Evolutionary conservation across 2,888 invertebrate species (phyloP).

Genomic region (Meganola albula): DNA sequence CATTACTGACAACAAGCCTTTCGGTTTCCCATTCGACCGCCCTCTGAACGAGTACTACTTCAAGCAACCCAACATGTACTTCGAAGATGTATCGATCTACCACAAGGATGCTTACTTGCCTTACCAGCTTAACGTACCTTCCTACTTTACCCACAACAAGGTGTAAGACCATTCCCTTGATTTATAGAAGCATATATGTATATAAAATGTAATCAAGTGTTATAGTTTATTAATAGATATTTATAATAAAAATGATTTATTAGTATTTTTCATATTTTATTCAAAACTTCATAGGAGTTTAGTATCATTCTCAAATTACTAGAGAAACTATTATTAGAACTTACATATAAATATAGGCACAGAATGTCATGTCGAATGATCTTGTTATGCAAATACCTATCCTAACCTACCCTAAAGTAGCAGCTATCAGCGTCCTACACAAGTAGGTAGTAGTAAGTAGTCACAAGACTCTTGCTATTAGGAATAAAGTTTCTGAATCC

Average conservation of each 20-base stretch:
- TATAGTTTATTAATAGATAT: not conserved
- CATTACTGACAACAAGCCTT: conserved; percentile 68
- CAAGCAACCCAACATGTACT: conserved; percentile 78
- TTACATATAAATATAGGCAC: too few relatives aligned
- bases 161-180: conserved; percentile 9
- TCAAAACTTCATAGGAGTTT: too few relatives aligned
- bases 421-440: too few relatives aligned
- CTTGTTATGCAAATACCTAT: too few relatives aligned
- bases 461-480: too few relatives aligned
- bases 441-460: too few relatives aligned
- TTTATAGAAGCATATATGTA: too few relatives aligned
- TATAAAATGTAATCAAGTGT: not conserved
- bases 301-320: too few relatives aligned
- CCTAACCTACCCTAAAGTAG: too few relatives aligned
- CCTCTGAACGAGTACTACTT: conserved; percentile 62
- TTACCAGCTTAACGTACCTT: conserved; percentile 43
- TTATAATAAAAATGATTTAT: not conserved
- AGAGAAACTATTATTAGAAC: too few relatives aligned
- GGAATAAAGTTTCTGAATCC: too few relatives aligned
- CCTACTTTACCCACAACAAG: conserved; percentile 29
- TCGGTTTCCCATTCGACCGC: conserved; percentile 79
- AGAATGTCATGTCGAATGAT: too few relatives aligned
- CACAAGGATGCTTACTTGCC: conserved; percentile 57
- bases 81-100: conserved; percentile 76
- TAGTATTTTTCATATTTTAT: not conserved